These are phyloP conservation scores for Limnephilus lunatus DNA, from an alignment of 2,888 invertebrate genomes.

Conservation along the genomic window DNA sequence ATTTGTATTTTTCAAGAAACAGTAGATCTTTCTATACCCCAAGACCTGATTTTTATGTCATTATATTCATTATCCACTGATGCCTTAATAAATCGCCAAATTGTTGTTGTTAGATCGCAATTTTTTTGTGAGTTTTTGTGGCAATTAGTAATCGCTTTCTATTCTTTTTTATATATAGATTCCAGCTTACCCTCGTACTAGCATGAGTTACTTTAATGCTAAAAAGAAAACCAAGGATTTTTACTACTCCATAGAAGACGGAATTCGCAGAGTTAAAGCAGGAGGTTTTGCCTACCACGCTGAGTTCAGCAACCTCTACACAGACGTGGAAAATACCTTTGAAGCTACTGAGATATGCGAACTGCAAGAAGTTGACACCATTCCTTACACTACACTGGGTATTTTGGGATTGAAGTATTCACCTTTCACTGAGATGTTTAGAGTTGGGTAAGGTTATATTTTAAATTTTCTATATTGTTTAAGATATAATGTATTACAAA, in stretches of 20 bases:
- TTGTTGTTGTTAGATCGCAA: too few species aligned
- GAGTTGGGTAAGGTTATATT: constrained; percentile 58
- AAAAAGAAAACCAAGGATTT: constrained; percentile 63
- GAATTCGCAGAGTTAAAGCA: constrained; percentile 51
- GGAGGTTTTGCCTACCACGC: constrained; percentile 64
- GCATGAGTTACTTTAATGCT: constrained; percentile 62
- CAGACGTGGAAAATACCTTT: constrained; percentile 60
- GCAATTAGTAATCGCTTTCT: neutral
- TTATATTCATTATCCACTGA: too few species aligned
- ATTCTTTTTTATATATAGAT: constrained; percentile 46
- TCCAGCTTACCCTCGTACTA: constrained; percentile 56
- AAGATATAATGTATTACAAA: too few species aligned
- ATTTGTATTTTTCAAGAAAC: too few species aligned
- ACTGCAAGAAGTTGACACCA: constrained; percentile 64
- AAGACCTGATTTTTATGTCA: too few species aligned
- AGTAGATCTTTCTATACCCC: too few species aligned
- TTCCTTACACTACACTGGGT: constrained; percentile 50
- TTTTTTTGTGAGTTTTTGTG: neutral
- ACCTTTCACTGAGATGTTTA: constrained; percentile 64
- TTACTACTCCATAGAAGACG: constrained; percentile 57
- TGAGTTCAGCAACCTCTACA: constrained; percentile 59
- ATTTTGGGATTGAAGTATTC: constrained; percentile 62
- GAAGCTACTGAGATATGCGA: constrained; percentile 65
- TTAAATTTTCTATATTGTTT: too few species aligned
- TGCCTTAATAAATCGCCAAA: too few species aligned